Percentiles rank a stretch among this genome's conserved stretches.
These are phyloP conservation scores for Thyatira batis DNA, from an alignment of 2,888 invertebrate species.

Conservation along the genomic window DNA sequence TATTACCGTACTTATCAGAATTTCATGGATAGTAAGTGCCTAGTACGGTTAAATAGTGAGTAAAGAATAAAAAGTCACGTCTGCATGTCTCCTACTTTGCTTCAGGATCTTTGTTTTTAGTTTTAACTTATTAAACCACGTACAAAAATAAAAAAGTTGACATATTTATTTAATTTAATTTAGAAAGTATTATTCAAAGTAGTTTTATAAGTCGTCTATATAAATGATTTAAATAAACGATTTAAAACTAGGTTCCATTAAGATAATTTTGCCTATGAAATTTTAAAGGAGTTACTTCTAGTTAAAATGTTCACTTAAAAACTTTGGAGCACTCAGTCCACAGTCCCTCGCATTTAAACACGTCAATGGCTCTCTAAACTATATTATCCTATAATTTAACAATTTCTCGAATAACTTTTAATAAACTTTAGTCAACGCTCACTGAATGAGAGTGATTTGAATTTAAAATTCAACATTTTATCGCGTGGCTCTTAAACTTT, in stretches of 20 bases:
- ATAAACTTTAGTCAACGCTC: neutral
- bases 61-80: too few species aligned
- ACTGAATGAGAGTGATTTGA: neutral
- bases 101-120: too few species aligned
- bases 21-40: too few species aligned
- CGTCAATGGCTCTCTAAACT: neutral
- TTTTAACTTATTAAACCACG: too few species aligned
- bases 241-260: neutral
- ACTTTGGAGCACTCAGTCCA: neutral
- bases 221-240: neutral
- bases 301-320: neutral
- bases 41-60: too few species aligned
- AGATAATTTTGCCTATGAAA: neutral
- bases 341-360: neutral
- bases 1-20: too few species aligned
- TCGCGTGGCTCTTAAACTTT: neutral
- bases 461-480: constrained; percentile 5
- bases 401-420: constrained; percentile 1
- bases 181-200: too few species aligned
- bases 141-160: too few species aligned
- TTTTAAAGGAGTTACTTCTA: neutral
- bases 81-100: too few species aligned
- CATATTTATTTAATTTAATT: too few species aligned
- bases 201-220: too few species aligned
- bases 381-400: constrained; percentile 2